Evolutionary conservation across 2,113 vertebrate genomes (phyloP), one percentile per base, ranked within the genome.

Genomic region (Daboia siamensis): DNA sequence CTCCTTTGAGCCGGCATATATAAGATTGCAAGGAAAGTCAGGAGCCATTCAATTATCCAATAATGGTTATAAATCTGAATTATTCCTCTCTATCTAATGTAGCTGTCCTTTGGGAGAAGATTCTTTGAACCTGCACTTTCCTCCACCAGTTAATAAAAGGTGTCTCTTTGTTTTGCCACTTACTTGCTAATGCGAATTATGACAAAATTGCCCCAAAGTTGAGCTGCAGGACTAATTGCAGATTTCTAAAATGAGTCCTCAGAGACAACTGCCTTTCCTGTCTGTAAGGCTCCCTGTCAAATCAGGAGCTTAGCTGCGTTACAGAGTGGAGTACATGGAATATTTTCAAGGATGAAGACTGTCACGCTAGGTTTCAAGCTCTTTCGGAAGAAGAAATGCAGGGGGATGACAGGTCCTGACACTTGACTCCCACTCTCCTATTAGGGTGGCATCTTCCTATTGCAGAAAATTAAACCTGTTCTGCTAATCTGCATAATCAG

Each of bases 151-250:
- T 89, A 94, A 93, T 86, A 93, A 92, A 95, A 46, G 39, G 10
- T 24, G 3, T 90, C 39, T 91, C 92, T 86, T 0, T 91, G 86
- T 44, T 57, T 92, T n/a, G 39, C 26, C 90, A 1, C 94, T 93
- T 92, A 89, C 17, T 13, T 24, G 8, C 13, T 94, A 93, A 26
- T 39, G 69, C 57, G 74, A 92, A 1, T 26, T 88, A 64, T 0
- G 7, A 52, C 61, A 80, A 44, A 87, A 13, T 88, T 92, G 86
- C 74, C 59, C 92, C 88, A 59, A 86, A 89, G 39, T 74, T 44
- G 91, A 33, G 74, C 90, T 57, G 94, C 90, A 92, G 46, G 17
- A 94, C 4, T 93, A 94, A 93, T 94, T 94, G 44, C 89, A 95
- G 94, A 91, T 95, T 92, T 59, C 11, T 56, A 4, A 95, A 96